Percentiles rank a stretch among this genome's conserved stretches.
These are phyloP conservation scores for Vidua chalybeata DNA, from an alignment of 2,113 vertebrate species.

Conservation along the genomic window DNA sequence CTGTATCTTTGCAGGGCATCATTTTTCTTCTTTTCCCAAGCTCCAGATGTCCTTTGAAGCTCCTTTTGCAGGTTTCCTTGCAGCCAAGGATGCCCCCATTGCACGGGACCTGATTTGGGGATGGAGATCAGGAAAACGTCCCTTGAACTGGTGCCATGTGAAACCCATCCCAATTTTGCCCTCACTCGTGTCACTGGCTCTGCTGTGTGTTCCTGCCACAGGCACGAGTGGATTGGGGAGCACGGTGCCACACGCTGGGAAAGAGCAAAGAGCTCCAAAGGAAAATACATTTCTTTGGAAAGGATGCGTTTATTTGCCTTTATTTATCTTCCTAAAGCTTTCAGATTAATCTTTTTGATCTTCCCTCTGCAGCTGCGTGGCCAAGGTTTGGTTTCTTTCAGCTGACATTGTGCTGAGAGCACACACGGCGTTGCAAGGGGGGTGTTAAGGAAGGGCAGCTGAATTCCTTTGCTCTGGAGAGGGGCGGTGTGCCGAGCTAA, in stretches of 20 bases:
- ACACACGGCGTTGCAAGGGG: neutral
- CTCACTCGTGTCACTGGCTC: rapidly evolving
- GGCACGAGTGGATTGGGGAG: neutral
- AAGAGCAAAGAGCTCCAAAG: neutral
- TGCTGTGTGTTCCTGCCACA: neutral
- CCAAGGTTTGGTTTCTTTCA: neutral
- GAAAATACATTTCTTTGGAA: neutral
- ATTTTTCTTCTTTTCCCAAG: neutral
- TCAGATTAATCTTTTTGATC: constrained; percentile 14
- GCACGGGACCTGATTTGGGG: neutral
- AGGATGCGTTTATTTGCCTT: constrained; percentile 5
- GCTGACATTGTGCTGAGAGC: neutral
- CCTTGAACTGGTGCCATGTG: neutral
- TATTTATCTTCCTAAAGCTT: constrained; percentile 18
- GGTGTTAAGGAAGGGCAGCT: neutral
- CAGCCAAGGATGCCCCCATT: neutral
- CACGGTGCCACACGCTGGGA: neutral
- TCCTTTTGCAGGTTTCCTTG: neutral
- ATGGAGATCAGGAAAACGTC: neutral
- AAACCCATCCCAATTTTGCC: neutral
- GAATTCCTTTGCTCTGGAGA: neutral
- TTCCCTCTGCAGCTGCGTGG: neutral
- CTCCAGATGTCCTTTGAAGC: neutral
- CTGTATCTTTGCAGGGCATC: neutral
- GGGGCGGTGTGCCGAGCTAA: neutral